phyloP scores from a whole-genome alignment of 2,113 vertebrate genomes.

The Poicephalus gulielmi region DNA sequence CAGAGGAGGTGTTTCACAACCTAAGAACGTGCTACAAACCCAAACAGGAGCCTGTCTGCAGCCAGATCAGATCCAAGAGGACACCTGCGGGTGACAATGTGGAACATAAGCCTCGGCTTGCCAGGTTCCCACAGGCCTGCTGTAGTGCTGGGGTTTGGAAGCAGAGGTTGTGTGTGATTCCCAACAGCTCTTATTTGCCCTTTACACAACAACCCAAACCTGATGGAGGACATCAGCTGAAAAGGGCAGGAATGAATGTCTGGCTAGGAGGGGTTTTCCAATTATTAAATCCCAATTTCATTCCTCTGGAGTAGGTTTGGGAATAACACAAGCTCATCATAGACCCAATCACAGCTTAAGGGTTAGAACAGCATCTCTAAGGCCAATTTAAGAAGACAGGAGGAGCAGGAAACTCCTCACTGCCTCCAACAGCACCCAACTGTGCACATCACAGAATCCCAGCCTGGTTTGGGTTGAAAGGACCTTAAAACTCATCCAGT shows the following conservation, averaged over 20 bases:
- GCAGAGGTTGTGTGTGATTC: neutral
- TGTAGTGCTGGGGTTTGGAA: neutral
- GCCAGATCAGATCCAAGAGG: accelerated
- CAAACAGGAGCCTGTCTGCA: accelerated
- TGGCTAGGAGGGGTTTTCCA: neutral
- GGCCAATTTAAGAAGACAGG: accelerated
- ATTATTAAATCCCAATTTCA: neutral
- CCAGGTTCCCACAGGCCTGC: neutral
- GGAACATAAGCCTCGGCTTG: neutral
- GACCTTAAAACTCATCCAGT: neutral
- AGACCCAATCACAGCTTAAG: neutral
- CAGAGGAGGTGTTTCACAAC: neutral
- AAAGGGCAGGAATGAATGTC: accelerated
- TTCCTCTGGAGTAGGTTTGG: neutral
- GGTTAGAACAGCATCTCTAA: neutral
- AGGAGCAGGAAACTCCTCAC: neutral
- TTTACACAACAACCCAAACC: neutral
- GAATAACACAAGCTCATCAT: neutral
- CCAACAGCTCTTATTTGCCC: neutral
- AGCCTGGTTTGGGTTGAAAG: neutral
- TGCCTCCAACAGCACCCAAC: neutral
- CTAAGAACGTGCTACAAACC: neutral
- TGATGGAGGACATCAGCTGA: neutral
- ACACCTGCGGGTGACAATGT: neutral
- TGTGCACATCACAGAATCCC: neutral